phyloP scores from a whole-genome alignment of 2,888 invertebrate species.

The Drosophila crucigera region DNA sequence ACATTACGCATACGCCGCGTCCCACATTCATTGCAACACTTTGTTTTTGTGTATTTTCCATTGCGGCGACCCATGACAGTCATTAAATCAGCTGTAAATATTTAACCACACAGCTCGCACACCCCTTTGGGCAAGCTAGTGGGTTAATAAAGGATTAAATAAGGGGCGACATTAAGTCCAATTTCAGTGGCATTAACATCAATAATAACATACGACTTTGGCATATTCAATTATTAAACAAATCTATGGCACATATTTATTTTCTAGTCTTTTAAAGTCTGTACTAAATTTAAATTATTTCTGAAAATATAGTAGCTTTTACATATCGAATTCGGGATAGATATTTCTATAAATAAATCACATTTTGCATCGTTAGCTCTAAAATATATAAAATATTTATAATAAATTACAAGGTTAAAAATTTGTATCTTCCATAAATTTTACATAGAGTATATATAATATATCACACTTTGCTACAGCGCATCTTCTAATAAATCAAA shows the following conservation, averaged over 20 bases:
- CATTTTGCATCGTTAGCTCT: not conserved
- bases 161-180: not conserved
- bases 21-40: slow-evolving; percentile 1
- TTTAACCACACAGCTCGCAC: slow-evolving; percentile 39
- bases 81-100: slow-evolving; percentile 35
- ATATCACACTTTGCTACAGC: not conserved
- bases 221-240: not conserved
- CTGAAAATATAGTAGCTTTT: too few species aligned
- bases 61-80: slow-evolving; percentile 13
- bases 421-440: too few species aligned
- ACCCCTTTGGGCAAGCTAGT: not conserved
- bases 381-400: too few species aligned
- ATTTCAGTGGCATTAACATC: not conserved
- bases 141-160: not conserved
- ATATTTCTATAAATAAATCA: not conserved
- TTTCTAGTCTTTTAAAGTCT: not conserved
- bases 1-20: slow-evolving; percentile 33
- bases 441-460: not conserved
- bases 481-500: not conserved
- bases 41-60: not conserved
- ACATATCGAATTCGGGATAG: not conserved
- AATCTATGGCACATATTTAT: not conserved
- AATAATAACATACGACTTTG: not conserved
- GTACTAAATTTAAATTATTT: not conserved
- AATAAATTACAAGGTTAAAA: not conserved